Evolutionary conservation across 2,888 invertebrate genomes (phyloP).

Genomic region (Orthosia cruda): DNA sequence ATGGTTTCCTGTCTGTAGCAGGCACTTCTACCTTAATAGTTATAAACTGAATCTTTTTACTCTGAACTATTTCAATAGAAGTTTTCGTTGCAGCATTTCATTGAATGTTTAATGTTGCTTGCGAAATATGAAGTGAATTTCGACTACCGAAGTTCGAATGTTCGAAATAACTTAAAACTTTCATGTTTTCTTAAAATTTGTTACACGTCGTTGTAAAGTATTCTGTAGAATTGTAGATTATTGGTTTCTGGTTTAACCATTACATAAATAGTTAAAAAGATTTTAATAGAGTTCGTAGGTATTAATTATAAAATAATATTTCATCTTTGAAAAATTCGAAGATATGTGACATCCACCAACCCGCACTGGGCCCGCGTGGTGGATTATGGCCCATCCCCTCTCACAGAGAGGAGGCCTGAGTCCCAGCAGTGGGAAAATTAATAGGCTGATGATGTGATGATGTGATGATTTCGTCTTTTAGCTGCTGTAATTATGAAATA

Average conservation of each 20-base stretch:
- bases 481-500: not conserved
- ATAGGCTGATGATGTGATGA: no score
- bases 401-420: no score
- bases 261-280: not conserved
- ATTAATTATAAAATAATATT: not conserved
- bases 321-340: no score
- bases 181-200: constrained; percentile 2
- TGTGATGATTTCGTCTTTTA: no score
- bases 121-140: constrained; percentile 52
- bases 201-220: not conserved
- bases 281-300: not conserved
- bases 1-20: constrained; percentile 70
- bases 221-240: not conserved
- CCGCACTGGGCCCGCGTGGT: no score
- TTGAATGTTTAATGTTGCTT: constrained; percentile 73
- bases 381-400: no score
- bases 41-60: constrained; percentile 78
- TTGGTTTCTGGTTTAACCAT: constrained; percentile 9
- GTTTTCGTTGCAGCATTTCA: constrained; percentile 59
- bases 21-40: constrained; percentile 75
- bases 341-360: no score
- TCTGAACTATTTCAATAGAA: constrained; percentile 68
- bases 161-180: constrained; percentile 42
- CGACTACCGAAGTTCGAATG: constrained; percentile 43
- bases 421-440: no score